Conservation (phyloP, 1,140 invertebrate genomes). For the Elysia chlorotica region DNA sequence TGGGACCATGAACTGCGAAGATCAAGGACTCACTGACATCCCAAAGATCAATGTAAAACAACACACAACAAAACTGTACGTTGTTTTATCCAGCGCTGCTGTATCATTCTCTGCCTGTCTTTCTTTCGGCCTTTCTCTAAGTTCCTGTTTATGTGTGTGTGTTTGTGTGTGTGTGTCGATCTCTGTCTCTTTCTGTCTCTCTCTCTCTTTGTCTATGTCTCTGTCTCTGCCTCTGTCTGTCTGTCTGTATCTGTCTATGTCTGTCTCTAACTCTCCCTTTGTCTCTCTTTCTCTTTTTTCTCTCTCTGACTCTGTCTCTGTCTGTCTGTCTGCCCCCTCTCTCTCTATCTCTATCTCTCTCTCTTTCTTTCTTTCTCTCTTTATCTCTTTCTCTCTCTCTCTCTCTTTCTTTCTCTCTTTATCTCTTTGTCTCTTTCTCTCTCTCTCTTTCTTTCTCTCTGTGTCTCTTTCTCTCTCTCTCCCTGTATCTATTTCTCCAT, state of each 20-base stretch:
- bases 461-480: background rate
- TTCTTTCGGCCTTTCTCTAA: background rate
- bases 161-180: background rate
- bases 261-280: no score
- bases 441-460: background rate
- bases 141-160: background rate
- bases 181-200: background rate
- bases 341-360: background rate
- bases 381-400: background rate
- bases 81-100: background rate
- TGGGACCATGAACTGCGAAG: constrained; percentile 1
- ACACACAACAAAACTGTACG: constrained; percentile 7
- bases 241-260: no score
- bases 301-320: no score
- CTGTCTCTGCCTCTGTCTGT: no score
- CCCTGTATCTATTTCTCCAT: background rate
- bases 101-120: background rate
- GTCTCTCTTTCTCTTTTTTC: no score
- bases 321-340: no score
- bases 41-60: background rate
- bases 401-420: background rate
- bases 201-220: no score
- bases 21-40: background rate
- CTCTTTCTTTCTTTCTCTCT: constrained; percentile 3
- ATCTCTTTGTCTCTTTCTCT: constrained; percentile 2